Evolutionary conservation across 2,797 vertebrate genomes (phyloP).

Genomic region (Odontamblyopus lacepedii): DNA sequence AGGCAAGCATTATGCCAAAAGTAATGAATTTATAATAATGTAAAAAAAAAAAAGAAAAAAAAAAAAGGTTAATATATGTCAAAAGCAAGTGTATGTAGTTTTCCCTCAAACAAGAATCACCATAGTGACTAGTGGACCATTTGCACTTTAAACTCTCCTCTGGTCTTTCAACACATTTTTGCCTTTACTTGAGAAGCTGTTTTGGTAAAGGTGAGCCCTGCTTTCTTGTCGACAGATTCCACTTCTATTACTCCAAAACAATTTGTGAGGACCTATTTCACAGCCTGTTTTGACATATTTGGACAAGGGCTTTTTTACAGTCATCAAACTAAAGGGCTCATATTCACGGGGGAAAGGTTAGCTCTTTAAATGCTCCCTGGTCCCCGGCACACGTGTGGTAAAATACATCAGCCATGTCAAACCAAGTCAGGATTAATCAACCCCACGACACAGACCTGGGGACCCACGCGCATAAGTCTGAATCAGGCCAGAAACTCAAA

Average conservation of each 20-base stretch:
- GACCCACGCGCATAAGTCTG: constrained; percentile 51
- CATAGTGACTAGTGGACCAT: not conserved
- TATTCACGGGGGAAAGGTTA: constrained; percentile 68
- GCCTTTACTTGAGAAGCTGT: constrained; percentile 1
- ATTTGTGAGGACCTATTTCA: constrained; percentile 21
- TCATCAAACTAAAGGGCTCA: constrained; percentile 56
- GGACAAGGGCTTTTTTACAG: constrained; percentile 58
- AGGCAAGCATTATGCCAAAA: no score
- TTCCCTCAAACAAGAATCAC: not conserved
- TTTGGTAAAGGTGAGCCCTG: constrained; percentile 14
- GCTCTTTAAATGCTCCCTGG: constrained; percentile 69
- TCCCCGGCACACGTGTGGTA: constrained; percentile 73
- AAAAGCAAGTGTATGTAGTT: not conserved
- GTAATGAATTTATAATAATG: no score
- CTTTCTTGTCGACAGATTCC: constrained; percentile 14
- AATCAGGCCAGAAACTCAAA: constrained; percentile 57
- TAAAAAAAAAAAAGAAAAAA: no score
- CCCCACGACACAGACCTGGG: constrained; percentile 51
- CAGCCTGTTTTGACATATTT: constrained; percentile 56
- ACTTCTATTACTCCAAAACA: constrained; percentile 26
- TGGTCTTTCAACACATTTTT: constrained; percentile 6
- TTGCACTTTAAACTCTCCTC: not conserved
- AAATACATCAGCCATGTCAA: constrained; percentile 72
- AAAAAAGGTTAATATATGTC: not conserved
- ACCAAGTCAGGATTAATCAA: constrained; percentile 76